Conservation (phyloP, 2,797 vertebrate genomes). For the Hydrolagus colliei region DNA sequence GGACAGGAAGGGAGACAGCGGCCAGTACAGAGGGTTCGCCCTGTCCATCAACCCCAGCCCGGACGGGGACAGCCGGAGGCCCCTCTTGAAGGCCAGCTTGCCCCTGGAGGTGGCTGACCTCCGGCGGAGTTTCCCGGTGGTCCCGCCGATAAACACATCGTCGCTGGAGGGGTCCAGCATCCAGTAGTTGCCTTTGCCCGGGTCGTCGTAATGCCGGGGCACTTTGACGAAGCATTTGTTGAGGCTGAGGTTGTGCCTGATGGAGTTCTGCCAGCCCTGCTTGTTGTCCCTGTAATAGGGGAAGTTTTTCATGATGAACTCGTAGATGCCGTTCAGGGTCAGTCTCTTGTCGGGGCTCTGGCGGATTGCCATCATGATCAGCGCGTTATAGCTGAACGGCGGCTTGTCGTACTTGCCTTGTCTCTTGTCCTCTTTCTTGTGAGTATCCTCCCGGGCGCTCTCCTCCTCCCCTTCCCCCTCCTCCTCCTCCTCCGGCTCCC, state of each 20-base stretch:
- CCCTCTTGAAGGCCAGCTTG: conserved; percentile 63
- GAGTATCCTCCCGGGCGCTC: conserved; percentile 42
- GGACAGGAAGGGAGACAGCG: conserved; percentile 63
- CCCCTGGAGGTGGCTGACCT: conserved; percentile 64
- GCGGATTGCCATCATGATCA: conserved; percentile 72
- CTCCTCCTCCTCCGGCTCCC: conserved; percentile 43
- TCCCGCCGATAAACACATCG: conserved; percentile 68
- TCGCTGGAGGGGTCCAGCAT: conserved; percentile 71
- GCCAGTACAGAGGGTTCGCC: conserved; percentile 64
- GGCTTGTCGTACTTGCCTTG: conserved; percentile 64
- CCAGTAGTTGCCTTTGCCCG: conserved; percentile 72
- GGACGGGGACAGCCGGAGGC: conserved; percentile 61
- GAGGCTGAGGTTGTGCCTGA: conserved; percentile 68
- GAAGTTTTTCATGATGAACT: conserved; percentile 72
- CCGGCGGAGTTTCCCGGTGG: conserved; percentile 66
- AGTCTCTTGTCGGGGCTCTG: conserved; percentile 68
- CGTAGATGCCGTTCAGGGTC: conserved; percentile 70
- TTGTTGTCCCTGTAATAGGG: conserved; percentile 71
- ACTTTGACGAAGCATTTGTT: conserved; percentile 74
- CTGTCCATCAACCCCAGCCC: conserved; percentile 56
- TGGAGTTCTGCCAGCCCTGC: conserved; percentile 73
- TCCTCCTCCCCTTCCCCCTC: conserved; percentile 47
- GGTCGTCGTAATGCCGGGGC: conserved; percentile 70
- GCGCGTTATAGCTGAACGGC: conserved; percentile 70
- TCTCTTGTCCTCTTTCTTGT: conserved; percentile 47